Conservation (phyloP, 2,797 vertebrate species). For the Lutjanus argentimaculatus region DNA sequence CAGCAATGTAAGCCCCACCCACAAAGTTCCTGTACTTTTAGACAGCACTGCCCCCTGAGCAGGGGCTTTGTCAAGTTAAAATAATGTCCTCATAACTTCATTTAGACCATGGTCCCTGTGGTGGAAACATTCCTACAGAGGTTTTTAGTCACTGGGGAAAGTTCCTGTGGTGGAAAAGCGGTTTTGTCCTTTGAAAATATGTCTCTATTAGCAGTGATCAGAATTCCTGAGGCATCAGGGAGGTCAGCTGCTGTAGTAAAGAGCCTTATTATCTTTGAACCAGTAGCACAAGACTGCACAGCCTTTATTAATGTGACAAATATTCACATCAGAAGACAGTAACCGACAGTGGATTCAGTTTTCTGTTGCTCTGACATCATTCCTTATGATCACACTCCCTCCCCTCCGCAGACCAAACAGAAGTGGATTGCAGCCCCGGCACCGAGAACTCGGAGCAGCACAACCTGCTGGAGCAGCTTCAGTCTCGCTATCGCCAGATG, state of each 20-base stretch:
- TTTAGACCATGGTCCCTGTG: no score
- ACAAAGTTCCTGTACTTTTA: no score
- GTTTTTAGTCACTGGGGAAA: no score
- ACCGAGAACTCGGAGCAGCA: slow-evolving; percentile 90
- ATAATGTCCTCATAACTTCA: no score
- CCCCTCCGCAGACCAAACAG: slow-evolving; percentile 91
- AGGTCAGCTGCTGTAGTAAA: neutral
- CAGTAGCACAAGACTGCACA: neutral
- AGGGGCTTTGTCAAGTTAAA: no score
- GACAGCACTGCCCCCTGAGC: no score
- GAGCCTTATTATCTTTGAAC: neutral
- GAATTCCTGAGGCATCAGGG: neutral
- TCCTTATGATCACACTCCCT: neutral
- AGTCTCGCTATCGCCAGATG: slow-evolving; percentile 98
- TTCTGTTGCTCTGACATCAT: neutral
- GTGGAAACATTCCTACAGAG: no score
- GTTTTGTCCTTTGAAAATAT: neutral
- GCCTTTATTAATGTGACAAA: slow-evolving; percentile 5
- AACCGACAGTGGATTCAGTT: neutral
- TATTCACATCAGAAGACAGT: neutral
- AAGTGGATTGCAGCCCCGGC: slow-evolving; percentile 91
- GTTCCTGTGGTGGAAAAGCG: no score
- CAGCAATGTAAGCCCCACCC: no score
- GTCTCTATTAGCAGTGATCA: neutral
- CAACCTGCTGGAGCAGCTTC: slow-evolving; percentile 97